Base-by-base conservation (phyloP, 35 echinoderm and acorn worm genomes). In the Diadema setosum region DNA sequence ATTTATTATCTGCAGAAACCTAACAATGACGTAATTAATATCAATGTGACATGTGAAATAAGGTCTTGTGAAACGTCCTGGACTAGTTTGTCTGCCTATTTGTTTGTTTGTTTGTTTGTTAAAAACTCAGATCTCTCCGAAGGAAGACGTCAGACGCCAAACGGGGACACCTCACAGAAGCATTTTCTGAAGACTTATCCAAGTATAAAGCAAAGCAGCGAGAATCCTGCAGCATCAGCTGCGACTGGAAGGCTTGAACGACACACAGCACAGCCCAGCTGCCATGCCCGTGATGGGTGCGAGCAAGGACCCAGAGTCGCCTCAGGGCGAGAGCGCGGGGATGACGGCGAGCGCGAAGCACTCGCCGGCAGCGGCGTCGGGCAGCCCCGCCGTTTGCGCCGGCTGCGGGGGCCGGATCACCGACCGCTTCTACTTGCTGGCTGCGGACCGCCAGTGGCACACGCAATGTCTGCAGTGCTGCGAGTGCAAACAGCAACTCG, bases 371-470 rank as follows among this genome's bases (percentile, higher is more conserved):
- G 23, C 45, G 16, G 24, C 57, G 55, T 45, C 44, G 65, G 74
- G 87, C 29, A 83, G 67, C 60, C 89, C 85, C 29, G 85, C 65
- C 27, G 21, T 92, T 46, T 99, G 96, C 48, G 92, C 96, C 29
- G 96, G 96, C 8, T 99, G 96, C 64, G 86, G 90, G 6, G 96
- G 93, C 3, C 89, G 86, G 2, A 99, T 99, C 6, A 46, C 63
- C 4, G 96, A 99, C 59, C 81, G 96, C 43, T 99, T 89, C 63
- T 99, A 94, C 88, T 74, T 99, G 43, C 81, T 90, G 36, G 96
- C 96, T 2, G 92, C 92, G 7, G 96, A 99, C 45, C 80, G 87
- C 20, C 96, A 99, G 42, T 94, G 96, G 92, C 92, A 95, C 65
- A 92, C 74, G 16, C 65, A 95, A 15, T 94, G 92, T 42, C 57